These are phyloP conservation scores for Microplitis demolitor DNA, from an alignment of 1,140 invertebrate species.

Conservation along the genomic window DNA sequence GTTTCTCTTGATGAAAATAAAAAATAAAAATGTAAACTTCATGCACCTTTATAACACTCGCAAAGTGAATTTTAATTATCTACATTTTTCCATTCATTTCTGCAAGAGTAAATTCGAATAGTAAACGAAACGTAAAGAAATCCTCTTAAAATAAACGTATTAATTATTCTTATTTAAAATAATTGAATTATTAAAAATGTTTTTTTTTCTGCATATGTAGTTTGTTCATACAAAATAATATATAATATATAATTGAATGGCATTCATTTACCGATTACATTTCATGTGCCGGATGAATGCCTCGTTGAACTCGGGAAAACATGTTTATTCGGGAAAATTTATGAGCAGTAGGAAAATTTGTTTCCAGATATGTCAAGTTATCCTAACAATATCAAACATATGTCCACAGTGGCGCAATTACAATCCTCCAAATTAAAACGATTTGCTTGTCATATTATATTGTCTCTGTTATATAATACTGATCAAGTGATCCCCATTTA, in stretches of 20 bases:
- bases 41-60: too few species aligned
- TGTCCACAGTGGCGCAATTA: not conserved
- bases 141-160: too few species aligned
- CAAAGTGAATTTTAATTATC: too few species aligned
- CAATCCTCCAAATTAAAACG: slow-evolving; percentile 5
- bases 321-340: slow-evolving; percentile 3
- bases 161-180: not conserved
- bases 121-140: too few species aligned
- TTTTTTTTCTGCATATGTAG: too few species aligned
- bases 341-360: not conserved
- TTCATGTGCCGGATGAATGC: not conserved
- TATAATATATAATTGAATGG: slow-evolving; percentile 10
- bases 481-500: not conserved
- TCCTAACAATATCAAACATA: slow-evolving; percentile 7
- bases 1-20: too few species aligned
- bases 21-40: too few species aligned
- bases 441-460: not conserved
- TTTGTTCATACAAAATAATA: not conserved
- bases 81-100: too few species aligned
- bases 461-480: not conserved
- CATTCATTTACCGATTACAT: slow-evolving; percentile 12
- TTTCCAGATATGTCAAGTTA: slow-evolving; percentile 7
- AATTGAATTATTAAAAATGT: not conserved
- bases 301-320: not conserved
- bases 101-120: too few species aligned